These are phyloP conservation scores for Pseudorasbora parva DNA, from an alignment of 2,113 vertebrate genomes.

Conservation along the genomic window DNA sequence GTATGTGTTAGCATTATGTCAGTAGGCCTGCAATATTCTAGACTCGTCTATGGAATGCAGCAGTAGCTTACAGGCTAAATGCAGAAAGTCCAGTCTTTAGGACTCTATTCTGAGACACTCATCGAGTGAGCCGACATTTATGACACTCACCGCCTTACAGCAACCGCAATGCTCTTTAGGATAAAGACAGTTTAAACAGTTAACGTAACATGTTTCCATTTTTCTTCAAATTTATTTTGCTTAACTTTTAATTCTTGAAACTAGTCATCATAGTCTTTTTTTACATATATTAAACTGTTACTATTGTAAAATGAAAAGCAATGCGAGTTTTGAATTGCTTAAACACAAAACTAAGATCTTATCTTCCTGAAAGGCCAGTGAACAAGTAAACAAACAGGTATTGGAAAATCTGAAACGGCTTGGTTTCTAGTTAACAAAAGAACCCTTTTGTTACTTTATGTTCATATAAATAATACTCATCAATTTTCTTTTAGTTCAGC, in stretches of 20 bases:
- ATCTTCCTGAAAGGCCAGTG: not conserved
- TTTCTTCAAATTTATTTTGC: not conserved
- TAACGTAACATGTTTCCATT: constrained; percentile 1
- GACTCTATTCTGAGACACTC: constrained; percentile 55
- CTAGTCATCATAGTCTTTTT: not conserved
- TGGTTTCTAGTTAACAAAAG: not conserved
- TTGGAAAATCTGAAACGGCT: not conserved
- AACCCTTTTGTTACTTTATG: constrained; percentile 37
- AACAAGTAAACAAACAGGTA: not conserved
- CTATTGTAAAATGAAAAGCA: not conserved
- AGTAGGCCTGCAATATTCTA: constrained; percentile 28
- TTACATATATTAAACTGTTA: not conserved
- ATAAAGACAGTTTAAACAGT: not conserved
- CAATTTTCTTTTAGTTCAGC: constrained; percentile 11
- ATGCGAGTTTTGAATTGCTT: not conserved
- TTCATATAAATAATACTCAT: constrained; percentile 18
- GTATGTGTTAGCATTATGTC: constrained; percentile 7
- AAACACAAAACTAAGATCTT: not conserved
- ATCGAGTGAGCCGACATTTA: constrained; percentile 3
- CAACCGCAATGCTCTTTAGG: not conserved
- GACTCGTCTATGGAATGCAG: constrained; percentile 11
- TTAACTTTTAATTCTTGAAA: not conserved
- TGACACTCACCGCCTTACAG: not conserved
- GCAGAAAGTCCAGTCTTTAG: constrained; percentile 32
- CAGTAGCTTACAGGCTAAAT: constrained; percentile 22